Percentiles rank a stretch among this genome's conserved stretches.
These are phyloP conservation scores for Lysiphlebus fabarum DNA, from an alignment of 1,140 invertebrate genomes.

Conservation along the genomic window DNA sequence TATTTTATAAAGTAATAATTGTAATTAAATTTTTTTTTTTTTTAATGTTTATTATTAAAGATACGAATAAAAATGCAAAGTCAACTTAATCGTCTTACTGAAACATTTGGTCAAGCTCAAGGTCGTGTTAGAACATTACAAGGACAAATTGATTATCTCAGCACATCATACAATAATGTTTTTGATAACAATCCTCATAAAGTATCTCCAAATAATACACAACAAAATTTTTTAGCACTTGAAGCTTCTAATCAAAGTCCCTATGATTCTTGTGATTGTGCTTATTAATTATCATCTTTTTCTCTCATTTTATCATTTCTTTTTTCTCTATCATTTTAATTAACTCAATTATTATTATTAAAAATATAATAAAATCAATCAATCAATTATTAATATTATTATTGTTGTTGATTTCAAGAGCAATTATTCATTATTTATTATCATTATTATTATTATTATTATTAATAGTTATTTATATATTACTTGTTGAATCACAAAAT, in stretches of 20 bases:
- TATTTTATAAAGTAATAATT: too few relatives aligned
- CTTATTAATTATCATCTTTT: slow-evolving; percentile 30
- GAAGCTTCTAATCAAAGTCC: slow-evolving; percentile 30
- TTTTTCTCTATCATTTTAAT: too few relatives aligned
- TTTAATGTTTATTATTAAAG: slow-evolving; percentile 36
- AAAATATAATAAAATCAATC: too few relatives aligned
- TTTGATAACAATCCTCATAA: slow-evolving; percentile 35
- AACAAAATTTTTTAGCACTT: slow-evolving; percentile 21
- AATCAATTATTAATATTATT: too few relatives aligned
- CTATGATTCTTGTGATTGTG: slow-evolving; percentile 47
- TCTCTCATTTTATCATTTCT: too few relatives aligned
- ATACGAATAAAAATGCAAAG: slow-evolving; percentile 66
- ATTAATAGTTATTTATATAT: too few relatives aligned
- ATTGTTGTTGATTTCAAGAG: too few relatives aligned
- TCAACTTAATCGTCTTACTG: slow-evolving; percentile 64
- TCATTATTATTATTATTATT: too few relatives aligned
- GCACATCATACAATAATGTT: slow-evolving; percentile 56
- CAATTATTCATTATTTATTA: too few relatives aligned
- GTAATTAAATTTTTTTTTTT: slow-evolving; percentile 21
- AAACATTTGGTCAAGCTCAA: slow-evolving; percentile 67
- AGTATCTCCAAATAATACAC: slow-evolving; percentile 8
- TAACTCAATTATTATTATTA: too few relatives aligned
- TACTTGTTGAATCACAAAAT: too few relatives aligned
- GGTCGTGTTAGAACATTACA: slow-evolving; percentile 63
- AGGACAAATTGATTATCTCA: slow-evolving; percentile 62